Evolutionary conservation across 2,113 vertebrate species (phyloP).

Genomic region (Pedionomus torquatus): DNA sequence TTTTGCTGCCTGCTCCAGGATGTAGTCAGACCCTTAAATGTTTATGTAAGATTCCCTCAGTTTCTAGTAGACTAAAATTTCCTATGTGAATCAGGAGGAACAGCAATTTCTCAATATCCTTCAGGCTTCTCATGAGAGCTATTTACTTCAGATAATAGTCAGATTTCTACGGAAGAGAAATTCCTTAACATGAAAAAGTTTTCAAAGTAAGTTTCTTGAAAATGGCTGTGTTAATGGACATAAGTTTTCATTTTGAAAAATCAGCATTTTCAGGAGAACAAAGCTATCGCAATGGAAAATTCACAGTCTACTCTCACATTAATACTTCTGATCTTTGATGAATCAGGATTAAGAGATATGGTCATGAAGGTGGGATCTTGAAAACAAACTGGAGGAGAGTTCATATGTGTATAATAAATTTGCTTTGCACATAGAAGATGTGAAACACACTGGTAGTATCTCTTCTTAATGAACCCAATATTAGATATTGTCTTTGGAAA

Average conservation of each 20-base stretch:
- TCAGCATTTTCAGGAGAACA: neutral
- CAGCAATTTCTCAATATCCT: neutral
- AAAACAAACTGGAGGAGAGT: neutral
- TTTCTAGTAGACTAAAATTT: neutral
- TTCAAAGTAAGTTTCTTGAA: neutral
- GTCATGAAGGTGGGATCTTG: neutral
- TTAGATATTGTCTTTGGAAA: neutral
- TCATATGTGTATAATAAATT: neutral
- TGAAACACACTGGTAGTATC: neutral
- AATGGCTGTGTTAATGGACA: neutral
- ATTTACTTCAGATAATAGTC: neutral
- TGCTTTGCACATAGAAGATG: neutral
- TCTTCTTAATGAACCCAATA: neutral
- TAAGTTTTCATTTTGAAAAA: neutral
- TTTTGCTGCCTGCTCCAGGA: neutral
- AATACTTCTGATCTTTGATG: neutral
- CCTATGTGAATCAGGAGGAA: neutral
- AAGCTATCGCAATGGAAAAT: neutral
- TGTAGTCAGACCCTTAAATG: neutral
- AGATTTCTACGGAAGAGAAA: neutral
- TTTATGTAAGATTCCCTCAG: neutral
- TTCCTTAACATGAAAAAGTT: neutral
- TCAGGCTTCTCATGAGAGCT: neutral
- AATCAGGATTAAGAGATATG: neutral
- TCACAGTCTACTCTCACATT: neutral